These are phyloP conservation scores for Ecdyonurus torrentis DNA, from an alignment of 2,888 invertebrate genomes.

Conservation along the genomic window DNA sequence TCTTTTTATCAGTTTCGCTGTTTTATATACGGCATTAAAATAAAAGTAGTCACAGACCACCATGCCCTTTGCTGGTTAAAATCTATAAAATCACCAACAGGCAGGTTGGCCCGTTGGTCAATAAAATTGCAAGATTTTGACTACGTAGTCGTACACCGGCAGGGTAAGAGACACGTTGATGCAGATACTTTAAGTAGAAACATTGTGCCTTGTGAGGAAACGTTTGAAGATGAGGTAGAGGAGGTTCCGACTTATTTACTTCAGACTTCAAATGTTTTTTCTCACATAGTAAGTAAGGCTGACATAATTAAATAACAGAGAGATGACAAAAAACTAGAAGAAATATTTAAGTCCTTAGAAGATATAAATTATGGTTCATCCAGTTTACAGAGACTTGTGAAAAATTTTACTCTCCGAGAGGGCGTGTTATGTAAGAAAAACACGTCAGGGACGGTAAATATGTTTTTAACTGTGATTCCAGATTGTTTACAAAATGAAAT, in stretches of 20 bases:
- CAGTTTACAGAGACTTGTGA: neutral
- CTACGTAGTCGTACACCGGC: neutral
- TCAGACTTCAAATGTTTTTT: too few species aligned
- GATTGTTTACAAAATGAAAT: slow-evolving; percentile 10
- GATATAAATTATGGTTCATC: neutral
- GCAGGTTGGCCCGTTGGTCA: slow-evolving; percentile 9
- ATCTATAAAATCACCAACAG: neutral
- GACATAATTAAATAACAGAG: neutral
- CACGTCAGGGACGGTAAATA: neutral
- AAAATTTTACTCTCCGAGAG: neutral
- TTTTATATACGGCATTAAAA: neutral
- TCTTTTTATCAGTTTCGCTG: neutral
- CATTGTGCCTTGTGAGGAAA: neutral
- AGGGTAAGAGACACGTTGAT: neutral
- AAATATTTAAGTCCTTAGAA: neutral
- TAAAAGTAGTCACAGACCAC: slow-evolving; percentile 6
- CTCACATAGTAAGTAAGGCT: too few species aligned
- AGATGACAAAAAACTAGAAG: neutral
- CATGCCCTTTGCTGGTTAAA: slow-evolving; percentile 6
- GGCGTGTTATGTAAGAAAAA: slow-evolving; percentile 4
- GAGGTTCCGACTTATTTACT: neutral
- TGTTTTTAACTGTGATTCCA: slow-evolving; percentile 10
- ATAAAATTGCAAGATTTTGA: slow-evolving; percentile 4
- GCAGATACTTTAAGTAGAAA: neutral
- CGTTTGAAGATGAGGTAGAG: neutral